Evolutionary conservation across 2,797 vertebrate species (phyloP), one percentile per base, ranked within the genome.

Genomic region (Natrix natrix): DNA sequence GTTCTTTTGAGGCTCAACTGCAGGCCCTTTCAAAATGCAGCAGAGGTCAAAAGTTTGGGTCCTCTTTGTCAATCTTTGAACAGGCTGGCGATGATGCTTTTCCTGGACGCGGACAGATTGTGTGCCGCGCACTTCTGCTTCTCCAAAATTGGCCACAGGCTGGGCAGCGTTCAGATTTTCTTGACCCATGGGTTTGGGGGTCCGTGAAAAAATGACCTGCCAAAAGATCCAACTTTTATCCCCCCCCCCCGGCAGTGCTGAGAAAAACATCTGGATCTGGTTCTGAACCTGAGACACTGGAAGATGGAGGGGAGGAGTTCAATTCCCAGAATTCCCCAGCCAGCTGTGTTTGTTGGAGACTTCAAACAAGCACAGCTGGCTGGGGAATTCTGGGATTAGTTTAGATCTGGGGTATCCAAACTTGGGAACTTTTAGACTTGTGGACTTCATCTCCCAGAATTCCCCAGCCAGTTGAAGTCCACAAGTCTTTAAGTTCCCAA

Each of bases 41-140:
- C 37, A 48, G 20, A 24, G 8, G 43, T 43, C 37, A 83, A 83
- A 48, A 24, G 20, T 83, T 83, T 48, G 37, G 0, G 8, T 83
- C 37, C 20, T 48, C 20, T 2, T 83, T 10, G 74, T 37, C 74
- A 48, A 83, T 48, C 74, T 78, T 22, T 78, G 66, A 17, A 8
- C 7, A 1, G 37, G 74, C 37, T 48, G 3, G 1, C 5, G 37
- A 22, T 24, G 74, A 37, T 16, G 66, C n/a, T 74, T 74, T 74
- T 74, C 66, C n/a, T 3, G n/a, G 3, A 37, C n/a, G 7, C n/a
- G 3, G 66, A 37, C 3, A 14, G n/a, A 17, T 20, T 11, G n/a
- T n/a, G 7, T 0, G 0, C 14, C 1, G 6, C 5, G 0, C 0
- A 3, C 37, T 24, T 48, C 74, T 48, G 37, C 74, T 48, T 83